Percentiles rank a stretch among this genome's conserved stretches.
Conservation (phyloP, 2,888 invertebrate species). For the Poecilobothrus nobilitatus region DNA sequence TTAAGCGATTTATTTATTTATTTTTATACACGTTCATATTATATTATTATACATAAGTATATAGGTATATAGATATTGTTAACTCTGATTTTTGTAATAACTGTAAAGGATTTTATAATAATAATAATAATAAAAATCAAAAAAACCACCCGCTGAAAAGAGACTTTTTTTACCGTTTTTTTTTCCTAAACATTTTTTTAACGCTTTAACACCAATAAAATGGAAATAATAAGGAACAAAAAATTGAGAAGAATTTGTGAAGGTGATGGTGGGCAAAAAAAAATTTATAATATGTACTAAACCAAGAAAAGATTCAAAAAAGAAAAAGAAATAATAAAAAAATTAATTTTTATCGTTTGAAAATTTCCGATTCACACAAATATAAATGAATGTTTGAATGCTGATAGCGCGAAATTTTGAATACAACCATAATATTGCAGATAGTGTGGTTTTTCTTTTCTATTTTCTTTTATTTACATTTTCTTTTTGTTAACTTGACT, state of each 20-base stretch:
- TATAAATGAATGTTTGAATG: background rate
- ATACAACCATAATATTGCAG: background rate
- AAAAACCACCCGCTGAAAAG: constrained; percentile 6
- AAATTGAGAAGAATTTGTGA: too few species aligned
- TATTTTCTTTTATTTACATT: background rate
- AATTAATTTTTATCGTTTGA: background rate
- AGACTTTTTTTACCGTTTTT: background rate
- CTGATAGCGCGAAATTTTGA: background rate
- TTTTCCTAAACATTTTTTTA: background rate
- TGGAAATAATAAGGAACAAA: background rate
- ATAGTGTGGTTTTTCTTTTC: too few species aligned
- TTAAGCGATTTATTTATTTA: too few species aligned
- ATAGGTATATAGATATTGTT: too few species aligned
- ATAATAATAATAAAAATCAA: background rate
- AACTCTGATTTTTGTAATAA: background rate
- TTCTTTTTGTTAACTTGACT: background rate
- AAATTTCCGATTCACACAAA: background rate
- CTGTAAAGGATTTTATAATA: background rate
- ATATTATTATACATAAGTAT: too few species aligned
- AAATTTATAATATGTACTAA: too few species aligned
- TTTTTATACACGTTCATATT: too few species aligned
- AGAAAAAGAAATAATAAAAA: background rate
- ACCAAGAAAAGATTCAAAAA: background rate
- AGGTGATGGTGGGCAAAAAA: too few species aligned
- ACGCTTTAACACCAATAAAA: background rate